Conservation (phyloP, 2,113 vertebrate genomes). For the Bolborhynchus lineola region DNA sequence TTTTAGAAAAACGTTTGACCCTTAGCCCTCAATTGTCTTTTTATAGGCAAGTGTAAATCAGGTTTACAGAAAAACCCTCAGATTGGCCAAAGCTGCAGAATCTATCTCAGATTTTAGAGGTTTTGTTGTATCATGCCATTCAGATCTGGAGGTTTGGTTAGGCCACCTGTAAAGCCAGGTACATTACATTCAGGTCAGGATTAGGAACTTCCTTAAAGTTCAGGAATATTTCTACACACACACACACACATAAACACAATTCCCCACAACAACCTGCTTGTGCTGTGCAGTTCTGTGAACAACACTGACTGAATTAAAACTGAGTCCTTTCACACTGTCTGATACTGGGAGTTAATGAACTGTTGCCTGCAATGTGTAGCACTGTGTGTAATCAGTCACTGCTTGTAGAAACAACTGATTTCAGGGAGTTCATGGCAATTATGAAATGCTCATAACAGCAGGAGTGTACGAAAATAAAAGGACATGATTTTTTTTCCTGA, state of each 20-base stretch:
- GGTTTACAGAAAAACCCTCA: neutral
- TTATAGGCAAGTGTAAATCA: neutral
- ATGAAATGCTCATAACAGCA: neutral
- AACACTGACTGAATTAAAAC: constrained; percentile 29
- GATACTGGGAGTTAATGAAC: constrained; percentile 59
- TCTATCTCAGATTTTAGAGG: neutral
- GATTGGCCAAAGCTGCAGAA: neutral
- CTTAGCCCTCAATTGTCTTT: neutral
- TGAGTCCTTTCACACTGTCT: constrained; percentile 5
- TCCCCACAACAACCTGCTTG: neutral
- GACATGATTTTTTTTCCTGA: neutral
- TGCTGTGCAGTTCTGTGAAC: neutral
- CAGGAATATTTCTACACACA: neutral
- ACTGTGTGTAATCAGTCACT: constrained; percentile 72
- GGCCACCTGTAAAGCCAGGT: neutral
- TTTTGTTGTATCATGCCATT: neutral
- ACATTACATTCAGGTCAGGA: neutral
- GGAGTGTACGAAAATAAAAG: neutral
- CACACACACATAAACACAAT: too few species aligned
- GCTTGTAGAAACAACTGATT: constrained; percentile 74
- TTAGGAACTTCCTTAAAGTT: neutral
- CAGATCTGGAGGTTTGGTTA: neutral
- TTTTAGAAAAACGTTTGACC: neutral
- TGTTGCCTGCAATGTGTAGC: constrained; percentile 53
- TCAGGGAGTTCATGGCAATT: constrained; percentile 50